A percentile compares a stretch with the other conserved stretches of the same genome.
Conservation (phyloP, 2,797 vertebrate species). For the Hoplostethus atlanticus region DNA sequence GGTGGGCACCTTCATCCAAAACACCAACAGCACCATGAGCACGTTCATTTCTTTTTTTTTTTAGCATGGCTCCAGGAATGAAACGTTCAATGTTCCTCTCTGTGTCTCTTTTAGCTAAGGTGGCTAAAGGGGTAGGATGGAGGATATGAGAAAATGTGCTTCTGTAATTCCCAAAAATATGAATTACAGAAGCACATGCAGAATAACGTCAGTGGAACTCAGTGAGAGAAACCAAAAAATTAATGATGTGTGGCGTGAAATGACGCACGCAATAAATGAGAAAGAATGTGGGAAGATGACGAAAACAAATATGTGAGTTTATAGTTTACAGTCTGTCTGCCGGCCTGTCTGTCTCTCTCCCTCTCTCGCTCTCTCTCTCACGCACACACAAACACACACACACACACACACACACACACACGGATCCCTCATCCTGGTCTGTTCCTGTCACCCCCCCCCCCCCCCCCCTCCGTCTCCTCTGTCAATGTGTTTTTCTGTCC, state of each 20-base stretch:
- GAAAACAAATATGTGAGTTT: too few species aligned
- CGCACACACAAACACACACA: background rate
- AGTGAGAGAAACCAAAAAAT: too few species aligned
- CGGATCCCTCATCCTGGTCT: constrained; percentile 21
- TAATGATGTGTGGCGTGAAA: too few species aligned
- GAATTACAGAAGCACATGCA: too few species aligned
- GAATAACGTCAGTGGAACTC: too few species aligned
- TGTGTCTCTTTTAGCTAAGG: background rate
- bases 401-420: constrained; percentile 15
- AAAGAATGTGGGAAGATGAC: background rate
- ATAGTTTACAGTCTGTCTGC: background rate
- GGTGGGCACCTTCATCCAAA: too few species aligned
- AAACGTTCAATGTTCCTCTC: background rate
- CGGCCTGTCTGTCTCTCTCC: constrained; percentile 2
- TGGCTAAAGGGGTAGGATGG: background rate
- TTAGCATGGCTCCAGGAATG: background rate
- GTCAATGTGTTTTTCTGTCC: constrained; percentile 71
- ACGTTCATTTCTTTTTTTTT: background rate
- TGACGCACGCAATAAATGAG: background rate
- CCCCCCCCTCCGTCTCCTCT: constrained; percentile 29
- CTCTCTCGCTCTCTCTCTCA: background rate
- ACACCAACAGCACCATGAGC: too few species aligned
- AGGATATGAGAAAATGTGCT: too few species aligned
- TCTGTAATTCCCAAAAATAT: too few species aligned
- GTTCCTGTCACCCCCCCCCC: background rate